Percentiles rank a stretch among this genome's conserved stretches.
Evolutionary conservation across 1,140 invertebrate species (phyloP).

Genomic region (Pararge aegeria): DNA sequence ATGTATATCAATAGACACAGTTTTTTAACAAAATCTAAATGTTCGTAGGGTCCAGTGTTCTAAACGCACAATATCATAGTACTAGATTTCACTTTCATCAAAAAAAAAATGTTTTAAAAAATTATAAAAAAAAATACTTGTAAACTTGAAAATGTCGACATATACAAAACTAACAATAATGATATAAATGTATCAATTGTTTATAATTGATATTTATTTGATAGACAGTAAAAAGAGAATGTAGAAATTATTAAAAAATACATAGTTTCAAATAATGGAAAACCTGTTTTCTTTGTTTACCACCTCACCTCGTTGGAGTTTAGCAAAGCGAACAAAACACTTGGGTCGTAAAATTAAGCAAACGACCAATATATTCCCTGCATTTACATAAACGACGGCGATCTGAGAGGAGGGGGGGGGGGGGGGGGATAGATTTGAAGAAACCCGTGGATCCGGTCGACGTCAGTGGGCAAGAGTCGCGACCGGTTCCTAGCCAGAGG

Average conservation of each 20-base stretch:
- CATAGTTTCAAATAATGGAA: constrained; percentile 74
- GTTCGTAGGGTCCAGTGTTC: constrained; percentile 78
- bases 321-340: not conserved
- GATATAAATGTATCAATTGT: constrained; percentile 74
- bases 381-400: constrained; percentile 48
- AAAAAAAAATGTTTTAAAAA: constrained; percentile 50
- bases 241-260: constrained; percentile 77
- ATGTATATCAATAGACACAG: constrained; percentile 71
- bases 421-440: constrained; percentile 38
- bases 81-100: constrained; percentile 76
- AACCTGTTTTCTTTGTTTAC: constrained; percentile 49
- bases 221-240: constrained; percentile 74
- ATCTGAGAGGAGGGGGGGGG: constrained; percentile 27
- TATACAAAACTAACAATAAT: constrained; percentile 75
- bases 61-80: constrained; percentile 77
- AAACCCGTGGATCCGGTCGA: constrained; percentile 31
- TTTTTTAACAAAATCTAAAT: constrained; percentile 76
- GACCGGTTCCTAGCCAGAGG: not conserved
- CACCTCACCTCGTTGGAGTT: not conserved
- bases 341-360: not conserved
- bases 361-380: constrained; percentile 32
- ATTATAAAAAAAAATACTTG: constrained; percentile 63
- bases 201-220: constrained; percentile 78
- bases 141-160: constrained; percentile 71
- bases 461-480: not conserved